Base-by-base conservation (phyloP, 2,888 invertebrate genomes). In the Endotricha flammealis region DNA sequence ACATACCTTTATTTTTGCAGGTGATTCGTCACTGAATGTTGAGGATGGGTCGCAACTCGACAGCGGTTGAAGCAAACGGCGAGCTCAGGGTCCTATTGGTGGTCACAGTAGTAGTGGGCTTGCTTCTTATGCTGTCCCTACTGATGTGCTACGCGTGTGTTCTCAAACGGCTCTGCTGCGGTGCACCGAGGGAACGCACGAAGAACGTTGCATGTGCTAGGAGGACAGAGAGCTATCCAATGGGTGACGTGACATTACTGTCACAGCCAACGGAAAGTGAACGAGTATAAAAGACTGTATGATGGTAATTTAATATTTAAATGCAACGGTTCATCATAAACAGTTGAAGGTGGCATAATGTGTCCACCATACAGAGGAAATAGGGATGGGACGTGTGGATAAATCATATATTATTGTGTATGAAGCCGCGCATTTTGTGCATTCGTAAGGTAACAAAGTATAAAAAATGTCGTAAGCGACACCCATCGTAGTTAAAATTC, bases 81-180 rank as follows among this genome's bases (percentile, higher is more conserved):
- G 89, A 89, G 65, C 74, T 90, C 30, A 87, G 89, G 46, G 78
- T 90, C 45, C 76, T 90, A 4, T 73, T 91, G 27, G 88, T 90
- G 2, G 83, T 90, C 31, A 89, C 90, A 3, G 87, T 91, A 27
- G 75, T 88, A 27, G 85, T 91, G 16, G 90, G 90, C 4, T 76
- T 90, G 23, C 68, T 90, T 3, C 79, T 90, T 6, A 90, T 91
- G 82, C 82, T 90, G 29, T 89, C 89, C 0, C 63, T 91, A n/a
- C 77, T 91, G 0, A 81, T 90, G 63, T 91, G 91, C 62, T 92
- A 92, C 64, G 89, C 90, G 4, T 91, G 90, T 55, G 91, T 91
- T 9, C 88, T 91, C 41, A 85, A 89, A 34, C 83, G 90, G 46
- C 75, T 91, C 3, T 91, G 90, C 57, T 91, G 91, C 44, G 88